Conservation (phyloP, 1,140 invertebrate genomes). For the Periplaneta americana region DNA sequence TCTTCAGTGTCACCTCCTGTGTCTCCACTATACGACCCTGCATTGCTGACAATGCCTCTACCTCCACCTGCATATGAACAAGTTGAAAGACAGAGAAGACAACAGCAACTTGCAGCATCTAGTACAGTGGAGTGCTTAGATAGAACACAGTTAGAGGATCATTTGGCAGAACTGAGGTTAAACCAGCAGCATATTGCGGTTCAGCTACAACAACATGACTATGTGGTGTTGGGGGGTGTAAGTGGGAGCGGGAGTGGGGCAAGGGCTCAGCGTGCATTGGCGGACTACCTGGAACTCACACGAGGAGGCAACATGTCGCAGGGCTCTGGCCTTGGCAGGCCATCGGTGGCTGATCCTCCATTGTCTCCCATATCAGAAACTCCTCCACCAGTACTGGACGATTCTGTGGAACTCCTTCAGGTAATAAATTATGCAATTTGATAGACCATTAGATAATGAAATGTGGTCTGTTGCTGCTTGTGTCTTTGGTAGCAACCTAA, state of each 20-base stretch:
- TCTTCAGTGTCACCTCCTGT: constrained; percentile 82
- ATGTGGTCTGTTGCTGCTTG: too few species aligned
- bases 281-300: constrained; percentile 22
- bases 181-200: constrained; percentile 38
- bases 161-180: constrained; percentile 42
- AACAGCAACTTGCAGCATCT: constrained; percentile 30
- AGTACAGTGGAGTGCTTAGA: constrained; percentile 31
- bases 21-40: constrained; percentile 63
- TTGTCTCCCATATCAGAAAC: constrained; percentile 61
- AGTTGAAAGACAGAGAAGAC: constrained; percentile 43
- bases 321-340: constrained; percentile 50
- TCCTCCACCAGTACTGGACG: constrained; percentile 26
- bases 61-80: constrained; percentile 59
- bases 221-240: not conserved
- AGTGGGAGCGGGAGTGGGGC: not conserved
- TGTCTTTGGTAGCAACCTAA: too few species aligned
- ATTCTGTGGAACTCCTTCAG: constrained; percentile 17
- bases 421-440: too few species aligned
- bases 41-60: constrained; percentile 34
- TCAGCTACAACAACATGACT: constrained; percentile 18
- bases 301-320: constrained; percentile 47
- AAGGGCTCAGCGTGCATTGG: constrained; percentile 5
- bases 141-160: constrained; percentile 41
- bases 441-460: too few species aligned
- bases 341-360: constrained; percentile 46